Percentiles rank a stretch among this genome's conserved stretches.
phyloP scores from a whole-genome alignment of 2,888 invertebrate species.

The Tenthredo notha region DNA sequence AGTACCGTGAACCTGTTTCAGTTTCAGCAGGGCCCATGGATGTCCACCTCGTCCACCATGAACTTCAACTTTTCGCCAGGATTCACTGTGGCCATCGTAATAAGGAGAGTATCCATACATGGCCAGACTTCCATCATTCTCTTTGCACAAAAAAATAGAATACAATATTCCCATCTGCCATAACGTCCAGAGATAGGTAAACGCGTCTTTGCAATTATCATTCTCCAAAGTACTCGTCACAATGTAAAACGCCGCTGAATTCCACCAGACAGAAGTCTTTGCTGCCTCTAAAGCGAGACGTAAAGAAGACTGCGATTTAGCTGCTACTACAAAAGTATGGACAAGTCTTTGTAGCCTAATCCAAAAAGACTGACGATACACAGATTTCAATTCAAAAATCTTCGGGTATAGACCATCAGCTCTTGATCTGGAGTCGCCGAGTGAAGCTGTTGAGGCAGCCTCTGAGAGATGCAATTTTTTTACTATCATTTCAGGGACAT shows the following conservation, averaged over 20 bases:
- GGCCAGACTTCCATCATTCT: conserved; percentile 57
- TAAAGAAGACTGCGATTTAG: neutral
- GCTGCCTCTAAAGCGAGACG: conserved; percentile 55
- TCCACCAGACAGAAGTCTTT: conserved; percentile 62
- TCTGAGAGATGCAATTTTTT: conserved; percentile 13
- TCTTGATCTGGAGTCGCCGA: conserved; percentile 38
- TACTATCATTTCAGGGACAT: neutral
- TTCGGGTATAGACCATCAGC: neutral
- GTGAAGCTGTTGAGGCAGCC: neutral
- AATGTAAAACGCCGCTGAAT: conserved; percentile 59
- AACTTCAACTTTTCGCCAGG: conserved; percentile 57
- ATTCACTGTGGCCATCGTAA: conserved; percentile 48
- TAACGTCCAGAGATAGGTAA: conserved; percentile 57
- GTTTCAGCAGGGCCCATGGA: conserved; percentile 59
- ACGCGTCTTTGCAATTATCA: conserved; percentile 59
- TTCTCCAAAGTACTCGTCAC: conserved; percentile 55
- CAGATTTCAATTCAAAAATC: neutral
- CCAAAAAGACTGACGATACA: conserved; percentile 12
- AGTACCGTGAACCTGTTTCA: conserved; percentile 48
- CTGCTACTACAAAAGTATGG: conserved; percentile 12
- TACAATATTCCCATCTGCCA: conserved; percentile 62
- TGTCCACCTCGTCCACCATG: conserved; percentile 59
- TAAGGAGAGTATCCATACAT: conserved; percentile 64
- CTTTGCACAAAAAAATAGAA: conserved; percentile 61
- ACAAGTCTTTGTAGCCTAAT: conserved; percentile 6